phyloP scores from a whole-genome alignment of 2,113 vertebrate genomes.

The Callionymus lyra region DNA sequence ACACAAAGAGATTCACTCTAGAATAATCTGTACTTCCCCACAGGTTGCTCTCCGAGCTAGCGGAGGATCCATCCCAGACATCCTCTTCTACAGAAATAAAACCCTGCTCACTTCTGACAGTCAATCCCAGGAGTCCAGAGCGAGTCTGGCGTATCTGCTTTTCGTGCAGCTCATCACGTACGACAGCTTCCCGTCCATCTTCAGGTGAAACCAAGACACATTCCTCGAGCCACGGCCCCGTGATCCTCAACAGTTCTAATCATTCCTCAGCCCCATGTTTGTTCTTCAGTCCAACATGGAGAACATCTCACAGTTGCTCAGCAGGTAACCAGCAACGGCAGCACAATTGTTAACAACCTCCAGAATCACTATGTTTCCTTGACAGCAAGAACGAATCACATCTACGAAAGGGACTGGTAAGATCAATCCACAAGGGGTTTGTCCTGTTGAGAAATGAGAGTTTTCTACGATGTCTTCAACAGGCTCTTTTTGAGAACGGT shows the following conservation, averaged over 20 bases:
- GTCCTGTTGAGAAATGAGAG: neutral
- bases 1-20: too few relatives aligned
- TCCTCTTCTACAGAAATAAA: conserved; percentile 57
- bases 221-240: neutral
- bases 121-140: conserved; percentile 69
- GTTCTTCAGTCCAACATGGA: conserved; percentile 84
- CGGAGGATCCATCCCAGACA: conserved; percentile 45
- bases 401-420: conserved; percentile 89
- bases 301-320: conserved; percentile 74
- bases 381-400: conserved; percentile 83
- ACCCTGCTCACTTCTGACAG: conserved; percentile 49
- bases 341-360: neutral
- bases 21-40: neutral
- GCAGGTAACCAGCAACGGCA: conserved; percentile 64
- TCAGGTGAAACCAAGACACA: conserved; percentile 66
- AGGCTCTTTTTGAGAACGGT: conserved; percentile 78
- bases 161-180: conserved; percentile 82
- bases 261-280: conserved; percentile 76
- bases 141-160: conserved; percentile 84
- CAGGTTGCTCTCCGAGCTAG: conserved; percentile 51
- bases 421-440: conserved; percentile 8
- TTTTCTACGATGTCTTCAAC: conserved; percentile 8
- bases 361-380: conserved; percentile 7
- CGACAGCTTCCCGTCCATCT: conserved; percentile 77
- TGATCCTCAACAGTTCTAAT: neutral